These are phyloP conservation scores for Stegostoma tigrinum DNA, from an alignment of 2,113 vertebrate genomes.

Conservation along the genomic window DNA sequence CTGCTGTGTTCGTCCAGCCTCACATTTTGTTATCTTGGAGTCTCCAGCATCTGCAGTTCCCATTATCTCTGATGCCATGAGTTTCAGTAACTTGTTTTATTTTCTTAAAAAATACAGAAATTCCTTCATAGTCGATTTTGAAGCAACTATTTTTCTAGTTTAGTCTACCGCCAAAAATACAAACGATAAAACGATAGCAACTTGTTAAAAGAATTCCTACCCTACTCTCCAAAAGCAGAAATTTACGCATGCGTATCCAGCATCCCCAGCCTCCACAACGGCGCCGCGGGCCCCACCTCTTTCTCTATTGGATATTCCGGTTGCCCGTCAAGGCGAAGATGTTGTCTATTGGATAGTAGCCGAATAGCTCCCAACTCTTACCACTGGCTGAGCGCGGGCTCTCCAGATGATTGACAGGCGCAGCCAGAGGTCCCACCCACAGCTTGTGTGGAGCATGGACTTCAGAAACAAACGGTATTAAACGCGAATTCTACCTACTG, in stretches of 20 bases:
- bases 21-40: too few relatives aligned
- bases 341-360: neutral
- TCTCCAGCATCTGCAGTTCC: too few relatives aligned
- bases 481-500: neutral
- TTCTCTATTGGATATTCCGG: neutral
- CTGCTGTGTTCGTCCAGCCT: too few relatives aligned
- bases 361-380: neutral
- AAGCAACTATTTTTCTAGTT: too few relatives aligned
- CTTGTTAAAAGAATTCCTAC: too few relatives aligned
- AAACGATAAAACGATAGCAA: too few relatives aligned
- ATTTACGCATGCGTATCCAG: neutral
- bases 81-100: too few relatives aligned
- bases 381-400: neutral
- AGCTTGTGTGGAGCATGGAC: conserved; percentile 14
- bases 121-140: too few relatives aligned
- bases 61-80: too few relatives aligned
- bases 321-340: neutral
- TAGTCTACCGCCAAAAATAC: too few relatives aligned
- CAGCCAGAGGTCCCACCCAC: neutral
- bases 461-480: neutral
- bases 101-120: too few relatives aligned
- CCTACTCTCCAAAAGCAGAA: neutral
- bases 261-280: too few relatives aligned
- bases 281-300: neutral
- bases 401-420: neutral